Conservation (phyloP, 2,113 vertebrate genomes). For the Antidorcas marsupialis region DNA sequence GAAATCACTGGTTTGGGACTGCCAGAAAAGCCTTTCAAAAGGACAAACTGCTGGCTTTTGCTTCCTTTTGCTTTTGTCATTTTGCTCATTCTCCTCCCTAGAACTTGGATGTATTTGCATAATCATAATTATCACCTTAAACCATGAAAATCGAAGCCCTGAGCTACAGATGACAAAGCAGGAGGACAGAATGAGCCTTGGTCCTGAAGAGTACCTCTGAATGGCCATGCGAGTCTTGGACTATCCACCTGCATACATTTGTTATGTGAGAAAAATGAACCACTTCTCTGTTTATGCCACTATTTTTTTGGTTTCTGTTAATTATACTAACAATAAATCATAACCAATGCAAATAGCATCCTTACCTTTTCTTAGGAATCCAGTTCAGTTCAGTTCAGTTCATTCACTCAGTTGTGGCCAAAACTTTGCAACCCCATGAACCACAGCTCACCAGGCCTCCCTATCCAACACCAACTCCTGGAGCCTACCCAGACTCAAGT, state of each 20-base stretch:
- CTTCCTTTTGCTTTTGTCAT: background rate
- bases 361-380: background rate
- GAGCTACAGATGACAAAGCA: background rate
- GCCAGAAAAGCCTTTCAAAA: background rate
- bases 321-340: background rate
- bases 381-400: background rate
- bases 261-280: background rate
- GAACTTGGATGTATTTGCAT: background rate
- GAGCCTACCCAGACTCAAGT: background rate
- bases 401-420: background rate
- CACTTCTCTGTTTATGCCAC: background rate
- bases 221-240: background rate
- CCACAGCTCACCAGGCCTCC: background rate
- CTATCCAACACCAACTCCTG: background rate
- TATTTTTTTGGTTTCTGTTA: background rate
- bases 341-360: background rate
- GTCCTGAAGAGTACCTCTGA: background rate
- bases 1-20: background rate
- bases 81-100: background rate
- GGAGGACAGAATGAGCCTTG: background rate
- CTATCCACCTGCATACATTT: background rate
- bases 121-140: background rate
- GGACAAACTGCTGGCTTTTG: background rate
- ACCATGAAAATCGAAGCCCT: background rate
- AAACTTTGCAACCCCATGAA: background rate